Evolutionary conservation across 2,113 vertebrate genomes (phyloP).

Genomic region (Coptodon bakossiorum): DNA sequence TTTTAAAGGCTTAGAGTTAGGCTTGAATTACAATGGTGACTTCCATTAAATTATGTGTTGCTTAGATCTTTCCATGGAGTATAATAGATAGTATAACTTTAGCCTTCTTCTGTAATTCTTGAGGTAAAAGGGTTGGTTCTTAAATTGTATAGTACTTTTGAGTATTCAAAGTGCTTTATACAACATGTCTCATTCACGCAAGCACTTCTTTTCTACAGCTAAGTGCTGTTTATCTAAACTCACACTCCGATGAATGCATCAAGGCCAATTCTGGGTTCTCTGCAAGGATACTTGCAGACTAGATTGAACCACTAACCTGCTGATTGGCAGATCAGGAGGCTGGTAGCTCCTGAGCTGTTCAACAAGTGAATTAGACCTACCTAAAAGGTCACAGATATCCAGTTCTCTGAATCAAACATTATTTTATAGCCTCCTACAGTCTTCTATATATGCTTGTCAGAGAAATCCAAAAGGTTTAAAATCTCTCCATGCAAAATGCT

Average conservation of each 20-base stretch:
- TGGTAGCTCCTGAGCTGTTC: neutral
- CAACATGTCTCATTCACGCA: fast-evolving
- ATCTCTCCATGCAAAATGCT: fast-evolving
- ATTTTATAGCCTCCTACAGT: too few species aligned
- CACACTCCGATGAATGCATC: neutral
- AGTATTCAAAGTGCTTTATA: neutral
- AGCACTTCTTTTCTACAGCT: neutral
- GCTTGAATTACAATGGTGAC: neutral
- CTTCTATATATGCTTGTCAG: neutral
- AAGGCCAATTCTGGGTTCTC: neutral
- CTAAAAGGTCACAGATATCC: neutral
- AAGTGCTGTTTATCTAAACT: neutral
- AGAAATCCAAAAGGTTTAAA: neutral
- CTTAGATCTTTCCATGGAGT: neutral
- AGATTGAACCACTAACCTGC: neutral
- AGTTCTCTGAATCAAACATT: neutral
- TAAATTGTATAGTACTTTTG: neutral
- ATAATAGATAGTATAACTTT: neutral
- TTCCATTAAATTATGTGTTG: neutral
- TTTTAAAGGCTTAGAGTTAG: neutral
- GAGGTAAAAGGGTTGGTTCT: neutral
- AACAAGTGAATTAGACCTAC: neutral
- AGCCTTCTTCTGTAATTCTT: neutral
- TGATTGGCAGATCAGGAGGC: too few species aligned
- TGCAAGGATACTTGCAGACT: fast-evolving